Evolutionary conservation across 2,888 invertebrate species (phyloP).

Genomic region (Patella depressa): DNA sequence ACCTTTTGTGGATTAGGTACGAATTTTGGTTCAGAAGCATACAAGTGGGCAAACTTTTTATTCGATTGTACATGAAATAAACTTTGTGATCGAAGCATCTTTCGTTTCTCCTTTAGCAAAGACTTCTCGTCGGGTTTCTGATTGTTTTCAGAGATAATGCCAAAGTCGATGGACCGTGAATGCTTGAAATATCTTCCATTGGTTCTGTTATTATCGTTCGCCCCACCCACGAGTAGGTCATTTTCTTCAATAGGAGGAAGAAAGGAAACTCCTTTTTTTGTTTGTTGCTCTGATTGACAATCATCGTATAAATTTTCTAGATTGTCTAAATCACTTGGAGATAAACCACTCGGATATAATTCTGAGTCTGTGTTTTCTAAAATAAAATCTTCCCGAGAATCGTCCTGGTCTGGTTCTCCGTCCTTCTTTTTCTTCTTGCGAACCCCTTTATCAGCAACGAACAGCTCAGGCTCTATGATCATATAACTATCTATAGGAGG

Average conservation of each 20-base stretch:
- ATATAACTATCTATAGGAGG: conserved; percentile 29
- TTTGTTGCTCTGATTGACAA: neutral
- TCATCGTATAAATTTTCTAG: too few relatives aligned
- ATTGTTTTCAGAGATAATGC: neutral
- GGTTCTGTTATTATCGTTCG: neutral
- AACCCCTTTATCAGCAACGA: conserved; percentile 6
- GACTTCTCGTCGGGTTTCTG: neutral
- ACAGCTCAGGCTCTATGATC: conserved; percentile 26
- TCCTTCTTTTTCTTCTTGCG: neutral
- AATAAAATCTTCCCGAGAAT: neutral
- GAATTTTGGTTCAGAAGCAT: neutral
- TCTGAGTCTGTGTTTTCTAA: neutral
- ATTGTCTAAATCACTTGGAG: neutral
- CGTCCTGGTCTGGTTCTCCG: neutral
- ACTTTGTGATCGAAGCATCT: neutral
- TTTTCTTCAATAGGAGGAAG: neutral
- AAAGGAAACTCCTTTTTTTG: neutral
- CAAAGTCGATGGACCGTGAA: neutral
- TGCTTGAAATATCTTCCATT: neutral
- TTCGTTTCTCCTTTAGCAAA: neutral
- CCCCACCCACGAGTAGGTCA: neutral
- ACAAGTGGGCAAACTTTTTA: too few relatives aligned
- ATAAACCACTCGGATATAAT: neutral
- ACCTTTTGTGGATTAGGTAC: neutral
- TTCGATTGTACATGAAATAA: neutral